Evolutionary conservation across 2,888 invertebrate species (phyloP).

Genomic region (Anorthoa munda): DNA sequence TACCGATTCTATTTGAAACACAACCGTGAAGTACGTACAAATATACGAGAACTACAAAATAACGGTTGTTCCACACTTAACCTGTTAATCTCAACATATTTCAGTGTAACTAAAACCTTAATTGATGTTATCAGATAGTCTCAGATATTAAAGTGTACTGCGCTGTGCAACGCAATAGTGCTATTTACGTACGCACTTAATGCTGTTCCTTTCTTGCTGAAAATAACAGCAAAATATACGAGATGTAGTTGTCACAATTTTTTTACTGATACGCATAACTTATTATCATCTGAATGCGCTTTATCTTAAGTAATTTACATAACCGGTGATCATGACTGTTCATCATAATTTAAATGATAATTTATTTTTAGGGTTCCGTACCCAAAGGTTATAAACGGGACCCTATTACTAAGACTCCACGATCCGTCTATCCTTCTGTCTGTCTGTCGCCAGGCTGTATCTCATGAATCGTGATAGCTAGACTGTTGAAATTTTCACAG

Average conservation of each 20-base stretch:
- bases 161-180: conserved; percentile 44
- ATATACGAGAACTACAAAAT: conserved; percentile 77
- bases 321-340: background rate
- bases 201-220: conserved; percentile 31
- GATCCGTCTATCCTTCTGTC: no score
- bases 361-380: no score
- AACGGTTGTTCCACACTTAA: conserved; percentile 77
- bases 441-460: no score
- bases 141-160: conserved; percentile 55
- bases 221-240: conserved; percentile 47
- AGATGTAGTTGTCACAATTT: conserved; percentile 34
- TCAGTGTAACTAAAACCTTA: conserved; percentile 71
- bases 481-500: no score
- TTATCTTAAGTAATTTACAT: conserved; percentile 29
- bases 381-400: no score
- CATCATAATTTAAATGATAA: conserved; percentile 9
- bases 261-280: background rate
- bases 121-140: conserved; percentile 71
- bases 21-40: conserved; percentile 75
- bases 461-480: no score
- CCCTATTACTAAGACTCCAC: no score
- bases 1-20: conserved; percentile 78
- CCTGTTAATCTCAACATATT: conserved; percentile 71
- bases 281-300: conserved; percentile 9
- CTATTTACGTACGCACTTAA: conserved; percentile 52